These are phyloP conservation scores for Ormyrus rosae DNA, from an alignment of 2,888 invertebrate genomes.

Conservation along the genomic window DNA sequence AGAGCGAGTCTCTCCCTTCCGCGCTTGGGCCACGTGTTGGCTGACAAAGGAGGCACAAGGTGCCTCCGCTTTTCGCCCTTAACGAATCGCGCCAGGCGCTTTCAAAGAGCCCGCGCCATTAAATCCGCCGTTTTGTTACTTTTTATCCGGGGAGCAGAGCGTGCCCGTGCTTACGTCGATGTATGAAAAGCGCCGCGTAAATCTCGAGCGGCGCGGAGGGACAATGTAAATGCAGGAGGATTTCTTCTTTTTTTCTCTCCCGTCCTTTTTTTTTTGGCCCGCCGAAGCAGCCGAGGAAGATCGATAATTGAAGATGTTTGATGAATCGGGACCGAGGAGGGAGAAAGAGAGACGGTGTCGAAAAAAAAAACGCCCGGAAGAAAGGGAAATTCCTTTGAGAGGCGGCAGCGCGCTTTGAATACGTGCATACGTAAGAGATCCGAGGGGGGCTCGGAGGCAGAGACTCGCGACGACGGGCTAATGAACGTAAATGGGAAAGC, in stretches of 20 bases:
- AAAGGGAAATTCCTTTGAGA: slow-evolving; percentile 49
- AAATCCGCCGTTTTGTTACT: slow-evolving; percentile 70
- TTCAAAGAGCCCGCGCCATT: slow-evolving; percentile 58
- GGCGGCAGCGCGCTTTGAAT: slow-evolving; percentile 34
- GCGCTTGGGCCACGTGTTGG: slow-evolving; percentile 69
- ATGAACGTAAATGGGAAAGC: slow-evolving; percentile 36
- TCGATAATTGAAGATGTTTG: slow-evolving; percentile 56
- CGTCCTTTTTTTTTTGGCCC: slow-evolving; percentile 9
- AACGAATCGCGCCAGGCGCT: slow-evolving; percentile 59
- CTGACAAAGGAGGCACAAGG: slow-evolving; percentile 73
- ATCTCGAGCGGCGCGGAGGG: slow-evolving; percentile 50
- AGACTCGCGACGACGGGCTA: slow-evolving; percentile 26
- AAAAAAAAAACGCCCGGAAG: slow-evolving; percentile 11
- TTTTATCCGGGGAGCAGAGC: slow-evolving; percentile 61
- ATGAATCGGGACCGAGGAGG: slow-evolving; percentile 43
- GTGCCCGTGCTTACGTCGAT: slow-evolving; percentile 46
- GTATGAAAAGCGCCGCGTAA: slow-evolving; percentile 56
- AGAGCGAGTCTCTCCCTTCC: slow-evolving; percentile 47
- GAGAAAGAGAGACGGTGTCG: not conserved
- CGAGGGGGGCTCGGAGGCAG: not conserved
- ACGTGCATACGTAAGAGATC: not conserved
- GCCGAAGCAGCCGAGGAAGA: slow-evolving; percentile 40
- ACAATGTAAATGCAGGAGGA: slow-evolving; percentile 54
- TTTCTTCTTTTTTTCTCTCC: slow-evolving; percentile 22
- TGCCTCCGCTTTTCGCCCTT: slow-evolving; percentile 65